Evolutionary conservation across 2,797 vertebrate species (phyloP).

Genomic region (Enteromius mattozi): DNA sequence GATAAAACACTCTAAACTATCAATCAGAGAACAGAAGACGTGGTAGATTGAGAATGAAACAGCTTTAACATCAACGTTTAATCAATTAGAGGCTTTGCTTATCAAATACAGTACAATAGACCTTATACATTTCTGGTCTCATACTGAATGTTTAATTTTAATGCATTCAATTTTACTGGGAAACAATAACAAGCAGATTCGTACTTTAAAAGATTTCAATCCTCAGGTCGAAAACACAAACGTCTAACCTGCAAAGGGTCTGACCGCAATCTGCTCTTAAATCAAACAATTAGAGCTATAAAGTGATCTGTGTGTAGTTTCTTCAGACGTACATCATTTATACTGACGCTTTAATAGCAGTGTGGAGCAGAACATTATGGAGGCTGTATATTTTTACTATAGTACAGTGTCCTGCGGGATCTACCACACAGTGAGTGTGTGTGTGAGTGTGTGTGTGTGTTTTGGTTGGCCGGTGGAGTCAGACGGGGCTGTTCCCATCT

Average conservation of each 20-base stretch:
- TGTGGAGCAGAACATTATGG: constrained; percentile 19
- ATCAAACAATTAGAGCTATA: background rate
- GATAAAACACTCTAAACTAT: too few species aligned
- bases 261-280: background rate
- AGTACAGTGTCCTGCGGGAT: background rate
- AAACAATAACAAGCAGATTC: background rate
- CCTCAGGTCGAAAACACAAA: background rate
- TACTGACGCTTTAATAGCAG: constrained; percentile 32
- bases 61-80: background rate
- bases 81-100: background rate
- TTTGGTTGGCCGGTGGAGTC: constrained; percentile 3
- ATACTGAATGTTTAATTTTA: background rate
- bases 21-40: too few species aligned
- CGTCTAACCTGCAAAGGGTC: background rate
- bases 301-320: background rate
- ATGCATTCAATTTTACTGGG: background rate
- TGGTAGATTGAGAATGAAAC: too few species aligned
- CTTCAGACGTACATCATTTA: background rate
- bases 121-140: background rate
- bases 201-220: background rate
- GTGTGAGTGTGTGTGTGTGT: constrained; percentile 6
- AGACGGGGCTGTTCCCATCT: constrained; percentile 74
- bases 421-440: background rate
- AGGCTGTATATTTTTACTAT: constrained; percentile 29
- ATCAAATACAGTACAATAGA: background rate